These are phyloP conservation scores for Parascotia fuliginaria DNA, from an alignment of 2,888 invertebrate species.

Conservation along the genomic window DNA sequence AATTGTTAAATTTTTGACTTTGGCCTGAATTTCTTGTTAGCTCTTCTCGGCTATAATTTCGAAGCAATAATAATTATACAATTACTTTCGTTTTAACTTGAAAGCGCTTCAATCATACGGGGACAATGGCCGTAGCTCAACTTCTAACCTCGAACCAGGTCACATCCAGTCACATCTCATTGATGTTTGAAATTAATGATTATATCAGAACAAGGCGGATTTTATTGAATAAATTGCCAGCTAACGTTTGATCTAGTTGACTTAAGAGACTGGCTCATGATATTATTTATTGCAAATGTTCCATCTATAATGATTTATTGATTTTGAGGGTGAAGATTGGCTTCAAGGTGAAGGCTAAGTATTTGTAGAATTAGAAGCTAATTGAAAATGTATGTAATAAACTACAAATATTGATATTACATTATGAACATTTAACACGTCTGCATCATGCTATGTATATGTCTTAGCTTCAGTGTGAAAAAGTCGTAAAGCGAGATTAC, in stretches of 20 bases:
- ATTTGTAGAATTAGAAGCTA: background rate
- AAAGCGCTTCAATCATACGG: no score
- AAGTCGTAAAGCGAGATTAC: no score
- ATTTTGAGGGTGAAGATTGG: background rate
- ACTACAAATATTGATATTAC: background rate
- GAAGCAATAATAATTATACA: no score
- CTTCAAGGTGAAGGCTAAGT: background rate
- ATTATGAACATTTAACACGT: background rate
- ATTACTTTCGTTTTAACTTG: no score
- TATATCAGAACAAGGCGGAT: slow-evolving; percentile 38
- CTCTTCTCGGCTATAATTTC: no score
- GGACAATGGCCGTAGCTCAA: slow-evolving; percentile 33
- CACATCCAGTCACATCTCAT: slow-evolving; percentile 30
- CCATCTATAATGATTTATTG: slow-evolving; percentile 8
- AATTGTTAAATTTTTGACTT: no score
- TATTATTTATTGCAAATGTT: slow-evolving; percentile 8
- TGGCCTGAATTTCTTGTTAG: no score
- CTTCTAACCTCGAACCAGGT: slow-evolving; percentile 27
- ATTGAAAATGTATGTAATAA: background rate
- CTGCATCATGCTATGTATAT: no score
- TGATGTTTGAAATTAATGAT: slow-evolving; percentile 33
- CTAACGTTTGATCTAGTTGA: slow-evolving; percentile 19
- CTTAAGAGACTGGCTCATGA: slow-evolving; percentile 22
- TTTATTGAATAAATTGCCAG: slow-evolving; percentile 41
- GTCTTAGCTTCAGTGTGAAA: no score